Evolutionary conservation across 2,888 invertebrate species (phyloP).

Genomic region (Thymelicus acteon): DNA sequence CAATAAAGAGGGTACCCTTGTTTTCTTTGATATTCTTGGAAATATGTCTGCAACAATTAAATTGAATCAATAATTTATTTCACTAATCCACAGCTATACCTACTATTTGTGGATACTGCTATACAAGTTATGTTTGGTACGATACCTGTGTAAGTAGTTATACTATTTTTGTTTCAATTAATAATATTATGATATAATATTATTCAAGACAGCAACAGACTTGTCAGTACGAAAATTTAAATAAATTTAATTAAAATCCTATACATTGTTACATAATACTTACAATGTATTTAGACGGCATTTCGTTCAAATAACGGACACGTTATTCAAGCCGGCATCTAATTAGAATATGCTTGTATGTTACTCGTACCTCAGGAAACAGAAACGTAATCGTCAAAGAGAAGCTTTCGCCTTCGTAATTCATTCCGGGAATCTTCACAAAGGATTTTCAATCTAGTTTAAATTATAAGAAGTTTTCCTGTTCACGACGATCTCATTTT

Average conservation of each 20-base stretch:
- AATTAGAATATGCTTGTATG: slow-evolving; percentile 6
- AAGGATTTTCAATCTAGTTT: slow-evolving; percentile 4
- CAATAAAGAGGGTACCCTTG: too few species aligned
- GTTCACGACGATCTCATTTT: slow-evolving; percentile 47
- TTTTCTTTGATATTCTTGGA: too few species aligned
- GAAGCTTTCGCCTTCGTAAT: background rate
- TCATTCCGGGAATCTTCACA: slow-evolving; percentile 2
- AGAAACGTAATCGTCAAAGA: background rate
- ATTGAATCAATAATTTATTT: too few species aligned
- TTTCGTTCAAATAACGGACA: background rate
- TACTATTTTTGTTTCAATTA: too few species aligned
- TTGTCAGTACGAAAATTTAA: too few species aligned
- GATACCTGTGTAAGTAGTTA: too few species aligned
- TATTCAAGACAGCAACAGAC: too few species aligned
- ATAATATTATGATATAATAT: too few species aligned
- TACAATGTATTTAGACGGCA: background rate
- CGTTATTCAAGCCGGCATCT: background rate
- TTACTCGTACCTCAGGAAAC: slow-evolving; percentile 7
- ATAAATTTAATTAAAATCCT: background rate
- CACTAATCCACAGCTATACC: too few species aligned
- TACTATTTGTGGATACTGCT: too few species aligned
- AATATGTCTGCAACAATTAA: too few species aligned
- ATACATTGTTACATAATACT: background rate
- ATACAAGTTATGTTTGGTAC: too few species aligned
- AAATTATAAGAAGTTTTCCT: slow-evolving; percentile 37